Evolutionary conservation across 2,888 invertebrate species (phyloP).

Genomic region (Cylloceria caligata): DNA sequence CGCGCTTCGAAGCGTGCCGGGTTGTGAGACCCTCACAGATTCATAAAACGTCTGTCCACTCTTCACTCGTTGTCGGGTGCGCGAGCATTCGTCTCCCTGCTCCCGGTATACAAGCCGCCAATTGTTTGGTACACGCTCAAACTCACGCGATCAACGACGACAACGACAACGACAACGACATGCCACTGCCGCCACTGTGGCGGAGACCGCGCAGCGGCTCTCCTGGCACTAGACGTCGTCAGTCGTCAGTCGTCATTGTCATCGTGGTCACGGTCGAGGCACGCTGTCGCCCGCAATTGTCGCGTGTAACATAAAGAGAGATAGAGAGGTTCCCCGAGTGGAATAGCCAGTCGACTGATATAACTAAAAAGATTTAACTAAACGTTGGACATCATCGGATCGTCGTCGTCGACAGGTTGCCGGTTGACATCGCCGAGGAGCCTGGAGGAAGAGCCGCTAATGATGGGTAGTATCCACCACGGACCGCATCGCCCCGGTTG

Average conservation of each 20-base stretch:
- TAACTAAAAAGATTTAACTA: constrained; percentile 15
- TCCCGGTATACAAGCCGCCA: background rate
- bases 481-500: constrained; percentile 26
- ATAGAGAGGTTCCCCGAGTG: constrained; percentile 9
- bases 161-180: constrained; percentile 19
- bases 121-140: background rate
- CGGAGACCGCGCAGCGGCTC: constrained; percentile 21
- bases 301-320: constrained; percentile 6
- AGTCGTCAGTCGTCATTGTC: constrained; percentile 63
- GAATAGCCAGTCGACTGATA: constrained; percentile 56
- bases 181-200: background rate
- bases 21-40: constrained; percentile 11
- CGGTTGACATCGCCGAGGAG: constrained; percentile 35
- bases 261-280: constrained; percentile 67
- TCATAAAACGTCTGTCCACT: constrained; percentile 30
- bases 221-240: constrained; percentile 44
- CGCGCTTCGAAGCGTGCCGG: background rate
- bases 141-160: constrained; percentile 15
- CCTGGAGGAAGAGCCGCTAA: constrained; percentile 44
- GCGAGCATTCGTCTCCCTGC: background rate
- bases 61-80: constrained; percentile 14
- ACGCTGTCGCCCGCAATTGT: constrained; percentile 50
- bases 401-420: constrained; percentile 66
- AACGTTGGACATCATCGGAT: constrained; percentile 46
- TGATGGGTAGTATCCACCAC: constrained; percentile 31